Base-by-base conservation (phyloP, 2,888 invertebrate genomes). In the Polietes domitor region DNA sequence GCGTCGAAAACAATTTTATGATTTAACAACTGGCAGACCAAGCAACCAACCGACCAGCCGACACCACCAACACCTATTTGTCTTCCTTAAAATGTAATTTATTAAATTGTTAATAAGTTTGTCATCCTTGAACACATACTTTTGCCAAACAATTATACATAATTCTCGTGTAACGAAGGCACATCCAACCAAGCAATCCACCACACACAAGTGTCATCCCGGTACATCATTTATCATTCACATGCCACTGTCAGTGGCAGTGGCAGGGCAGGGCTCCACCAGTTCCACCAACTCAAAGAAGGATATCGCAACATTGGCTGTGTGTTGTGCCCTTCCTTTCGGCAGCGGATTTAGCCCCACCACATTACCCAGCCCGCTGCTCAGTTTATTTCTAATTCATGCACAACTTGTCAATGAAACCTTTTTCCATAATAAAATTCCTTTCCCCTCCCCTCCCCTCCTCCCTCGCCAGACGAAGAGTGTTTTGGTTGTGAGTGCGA, bases 41-140 rank as follows among this genome's bases (percentile, higher is more conserved):
- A 24, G n/a, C 50, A 12, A 15, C 41, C 26, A 15, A 17, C 32
- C 4, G 32, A 32, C 21, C 71, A 24, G n/a, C 37, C 41, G 24
- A 37, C 41, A 58, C 55, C 17, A 55, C 55, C 17, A 55, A 41
- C 58, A 55, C 9, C 50, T 9, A 28, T 55, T 76, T 77, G 77
- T 68, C 80, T 80, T 83, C 80, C 80, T 83, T 68, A 74, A 80
- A 63, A 63, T 41, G 74, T 83, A 80, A 83, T 80, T 83, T 83
- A 80, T 77, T 70, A 77, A 80, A 74, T 74, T 74, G 70, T 80
- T 77, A 83, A 83, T 83, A 83, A 80, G 61, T 79, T 79, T 83
- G 76, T 77, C 76, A 80, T 76, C 72, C 37, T 17, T 53, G 47
- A 17, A 61, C 28, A 68, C 63, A 75, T 71, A 24, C 21, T 3